A percentile compares a stretch with the other conserved stretches of the same genome.
These are phyloP conservation scores for Lymantria dispar DNA, from an alignment of 2,888 invertebrate genomes.

Conservation along the genomic window DNA sequence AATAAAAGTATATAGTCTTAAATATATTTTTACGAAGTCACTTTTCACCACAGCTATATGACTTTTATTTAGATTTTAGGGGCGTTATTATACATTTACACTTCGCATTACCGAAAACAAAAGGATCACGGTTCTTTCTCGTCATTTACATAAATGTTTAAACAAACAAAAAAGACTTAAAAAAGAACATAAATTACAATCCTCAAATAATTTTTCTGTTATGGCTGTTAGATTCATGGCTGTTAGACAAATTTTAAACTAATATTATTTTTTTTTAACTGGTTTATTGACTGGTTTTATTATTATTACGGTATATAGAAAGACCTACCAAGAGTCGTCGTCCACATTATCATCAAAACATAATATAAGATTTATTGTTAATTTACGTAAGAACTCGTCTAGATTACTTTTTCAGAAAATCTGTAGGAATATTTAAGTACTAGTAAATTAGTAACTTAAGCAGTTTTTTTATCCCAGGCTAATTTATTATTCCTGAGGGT, in stretches of 20 bases:
- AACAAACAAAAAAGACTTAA: slow-evolving; percentile 4
- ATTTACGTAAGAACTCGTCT: too few species aligned
- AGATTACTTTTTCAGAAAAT: too few species aligned
- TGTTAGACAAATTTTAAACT: not conserved
- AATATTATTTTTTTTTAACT: not conserved
- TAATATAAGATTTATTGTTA: too few species aligned
- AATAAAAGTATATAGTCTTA: slow-evolving; percentile 49
- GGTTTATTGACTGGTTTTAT: too few species aligned
- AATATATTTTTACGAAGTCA: slow-evolving; percentile 38
- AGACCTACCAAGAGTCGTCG: too few species aligned
- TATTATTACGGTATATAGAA: too few species aligned
- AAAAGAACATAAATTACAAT: not conserved
- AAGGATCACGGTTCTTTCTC: slow-evolving; percentile 3
- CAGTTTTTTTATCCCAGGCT: too few species aligned
- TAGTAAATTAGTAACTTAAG: too few species aligned
- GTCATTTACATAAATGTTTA: slow-evolving; percentile 8
- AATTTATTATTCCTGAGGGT: too few species aligned
- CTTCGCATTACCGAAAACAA: slow-evolving; percentile 21
- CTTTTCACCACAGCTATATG: slow-evolving; percentile 33
- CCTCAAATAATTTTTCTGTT: not conserved
- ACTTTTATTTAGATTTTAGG: slow-evolving; percentile 34
- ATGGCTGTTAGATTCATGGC: not conserved
- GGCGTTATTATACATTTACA: slow-evolving; percentile 17
- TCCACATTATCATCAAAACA: too few species aligned
- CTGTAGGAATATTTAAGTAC: too few species aligned